Percentiles rank a stretch among this genome's conserved stretches.
phyloP scores from a whole-genome alignment of 2,888 invertebrate genomes.

The Ormyrus nitidulus region DNA sequence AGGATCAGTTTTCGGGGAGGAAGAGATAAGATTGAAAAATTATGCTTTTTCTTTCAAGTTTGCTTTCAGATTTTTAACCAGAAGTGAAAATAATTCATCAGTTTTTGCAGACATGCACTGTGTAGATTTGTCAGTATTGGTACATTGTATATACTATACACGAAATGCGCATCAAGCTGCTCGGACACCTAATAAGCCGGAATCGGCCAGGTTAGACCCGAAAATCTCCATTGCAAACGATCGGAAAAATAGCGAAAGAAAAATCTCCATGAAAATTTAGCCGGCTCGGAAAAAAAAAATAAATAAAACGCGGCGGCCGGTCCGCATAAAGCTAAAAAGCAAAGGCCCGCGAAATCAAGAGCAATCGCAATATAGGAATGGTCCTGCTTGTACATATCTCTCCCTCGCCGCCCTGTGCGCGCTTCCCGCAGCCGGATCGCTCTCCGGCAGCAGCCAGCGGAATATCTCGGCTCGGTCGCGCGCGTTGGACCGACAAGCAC shows the following conservation, averaged over 20 bases:
- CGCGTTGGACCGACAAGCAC: constrained; percentile 45
- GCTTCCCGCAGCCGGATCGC: background rate
- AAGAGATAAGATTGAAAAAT: too few relatives aligned
- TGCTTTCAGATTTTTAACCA: too few relatives aligned
- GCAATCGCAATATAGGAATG: constrained; percentile 42
- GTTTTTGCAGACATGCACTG: too few relatives aligned
- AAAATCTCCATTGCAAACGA: constrained; percentile 38
- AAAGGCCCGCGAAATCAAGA: constrained; percentile 53
- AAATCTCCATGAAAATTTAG: constrained; percentile 38
- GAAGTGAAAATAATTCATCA: too few relatives aligned
- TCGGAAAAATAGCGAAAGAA: background rate
- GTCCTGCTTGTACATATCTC: background rate
- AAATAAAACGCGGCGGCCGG: constrained; percentile 39
- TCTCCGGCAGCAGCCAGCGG: constrained; percentile 11
- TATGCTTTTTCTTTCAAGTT: too few relatives aligned
- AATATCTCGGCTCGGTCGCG: constrained; percentile 58
- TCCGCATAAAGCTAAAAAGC: constrained; percentile 33
- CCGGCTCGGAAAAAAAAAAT: background rate
- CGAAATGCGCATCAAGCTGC: background rate
- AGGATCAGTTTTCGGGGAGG: background rate
- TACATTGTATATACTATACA: too few relatives aligned
- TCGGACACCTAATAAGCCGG: constrained; percentile 1
- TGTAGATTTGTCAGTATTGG: too few relatives aligned
- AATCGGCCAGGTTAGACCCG: background rate
- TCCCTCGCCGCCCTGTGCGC: background rate